A percentile compares a stretch with the other conserved stretches of the same genome.
Evolutionary conservation across 2,113 vertebrate species (phyloP).

Genomic region (Sula dactylatra): DNA sequence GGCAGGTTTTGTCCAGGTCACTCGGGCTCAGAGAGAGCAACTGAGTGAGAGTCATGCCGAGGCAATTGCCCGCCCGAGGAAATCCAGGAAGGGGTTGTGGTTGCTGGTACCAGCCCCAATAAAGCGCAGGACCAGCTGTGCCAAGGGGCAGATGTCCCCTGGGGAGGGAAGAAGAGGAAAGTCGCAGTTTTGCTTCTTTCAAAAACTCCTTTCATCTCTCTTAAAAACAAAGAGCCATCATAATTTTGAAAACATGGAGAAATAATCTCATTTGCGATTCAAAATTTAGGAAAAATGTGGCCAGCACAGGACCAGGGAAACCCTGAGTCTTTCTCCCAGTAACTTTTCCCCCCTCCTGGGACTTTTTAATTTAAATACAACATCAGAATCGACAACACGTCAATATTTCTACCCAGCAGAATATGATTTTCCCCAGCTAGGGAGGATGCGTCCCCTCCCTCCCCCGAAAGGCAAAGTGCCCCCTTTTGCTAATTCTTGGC

Average conservation of each 20-base stretch:
- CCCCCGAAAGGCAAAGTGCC: background rate
- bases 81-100: background rate
- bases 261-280: background rate
- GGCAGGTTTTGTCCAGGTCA: background rate
- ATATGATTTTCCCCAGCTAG: background rate
- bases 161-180: background rate
- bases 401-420: background rate
- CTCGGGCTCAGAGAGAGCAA: no score
- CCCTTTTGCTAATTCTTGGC: background rate
- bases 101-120: no score
- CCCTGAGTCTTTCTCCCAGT: background rate
- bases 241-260: background rate
- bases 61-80: background rate
- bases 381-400: fast-evolving
- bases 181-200: background rate
- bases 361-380: background rate
- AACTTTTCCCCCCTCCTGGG: background rate
- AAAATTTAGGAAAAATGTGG: background rate
- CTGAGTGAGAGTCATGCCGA: fast-evolving
- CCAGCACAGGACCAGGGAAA: background rate
- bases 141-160: no score
- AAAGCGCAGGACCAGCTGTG: background rate
- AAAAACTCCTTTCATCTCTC: background rate
- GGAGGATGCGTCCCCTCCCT: background rate
- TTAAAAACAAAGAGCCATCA: fast-evolving